phyloP scores from a whole-genome alignment of 2,113 vertebrate species.

The Larimichthys polyactis region DNA sequence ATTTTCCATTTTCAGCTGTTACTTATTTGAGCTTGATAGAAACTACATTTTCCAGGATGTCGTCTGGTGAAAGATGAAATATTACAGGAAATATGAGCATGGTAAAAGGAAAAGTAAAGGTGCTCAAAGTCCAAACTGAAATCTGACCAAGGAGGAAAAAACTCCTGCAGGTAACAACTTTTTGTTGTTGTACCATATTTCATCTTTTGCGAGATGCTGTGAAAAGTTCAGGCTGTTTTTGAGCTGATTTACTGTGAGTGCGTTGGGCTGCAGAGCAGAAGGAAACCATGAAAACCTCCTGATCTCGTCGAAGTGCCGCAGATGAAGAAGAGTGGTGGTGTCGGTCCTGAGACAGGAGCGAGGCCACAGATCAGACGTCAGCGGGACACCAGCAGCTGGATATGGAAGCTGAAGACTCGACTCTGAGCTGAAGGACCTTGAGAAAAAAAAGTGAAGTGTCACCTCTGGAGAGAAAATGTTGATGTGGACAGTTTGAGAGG shows the following conservation, averaged over 20 bases:
- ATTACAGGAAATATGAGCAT: neutral
- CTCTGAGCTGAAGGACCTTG: neutral
- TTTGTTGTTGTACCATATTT: slow-evolving; percentile 18
- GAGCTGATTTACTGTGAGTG: neutral
- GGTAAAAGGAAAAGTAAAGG: slow-evolving; percentile 8
- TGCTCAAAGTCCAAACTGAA: slow-evolving; percentile 1
- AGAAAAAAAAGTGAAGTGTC: neutral
- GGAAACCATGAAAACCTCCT: neutral
- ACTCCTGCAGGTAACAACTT: slow-evolving; percentile 1
- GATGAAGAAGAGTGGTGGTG: neutral
- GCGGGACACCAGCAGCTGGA: neutral
- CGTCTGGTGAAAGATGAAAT: slow-evolving; percentile 6
- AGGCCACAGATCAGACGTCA: slow-evolving; percentile 18
- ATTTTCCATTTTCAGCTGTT: neutral
- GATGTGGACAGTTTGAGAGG: slow-evolving; percentile 3
- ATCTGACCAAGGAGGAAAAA: neutral
- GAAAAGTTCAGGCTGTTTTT: neutral
- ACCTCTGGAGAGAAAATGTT: neutral
- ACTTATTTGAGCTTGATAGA: neutral
- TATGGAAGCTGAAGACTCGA: neutral
- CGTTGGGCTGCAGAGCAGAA: neutral
- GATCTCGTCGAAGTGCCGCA: neutral
- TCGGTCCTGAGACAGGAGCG: neutral
- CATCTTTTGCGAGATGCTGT: slow-evolving; percentile 10
- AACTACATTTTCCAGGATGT: neutral